Evolutionary conservation across 2,797 vertebrate species (phyloP), one percentile per base, ranked within the genome.

Genomic region (Chloroceryle amazona): DNA sequence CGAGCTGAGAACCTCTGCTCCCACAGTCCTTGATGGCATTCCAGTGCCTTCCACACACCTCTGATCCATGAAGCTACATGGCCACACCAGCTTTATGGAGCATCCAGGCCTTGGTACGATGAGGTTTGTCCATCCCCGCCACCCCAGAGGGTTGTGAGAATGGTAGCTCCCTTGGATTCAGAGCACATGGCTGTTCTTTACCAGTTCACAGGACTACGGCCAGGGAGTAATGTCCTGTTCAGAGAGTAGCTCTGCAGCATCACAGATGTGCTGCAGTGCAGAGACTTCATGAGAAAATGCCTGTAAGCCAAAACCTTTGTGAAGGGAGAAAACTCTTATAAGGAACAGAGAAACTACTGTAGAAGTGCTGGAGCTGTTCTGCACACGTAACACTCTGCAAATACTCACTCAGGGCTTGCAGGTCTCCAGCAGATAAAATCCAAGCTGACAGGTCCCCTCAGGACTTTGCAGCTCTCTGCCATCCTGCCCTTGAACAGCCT

Each of bases 221-320:
- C 65, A 62, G 42, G 67, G 68, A 65, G 20, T 33, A 47, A 29
- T 2, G 0, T 46, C 54, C 1, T 7, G 20, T 58, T 65, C 5
- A 4, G 25, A 5, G 49, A 63, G 73, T 22, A 86, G 31, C 81
- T 94, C 54, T 21, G 52, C 79, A 70, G 42, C 82, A 63, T 29
- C 26, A 31, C 39, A 71, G 79, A 39, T 52, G 26, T 0, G 0
- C 72, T 70, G 23, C 44, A 73, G 16, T 0, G 1, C 13, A 12
- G 51, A 80, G 80, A 10, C 4, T 57, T 47, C 6, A 0, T 4
- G 54, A 54, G 58, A 42, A 83, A 49, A 42, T 13, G 10, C 12
- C 35, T 79, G 10, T 72, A 17, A 78, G 86, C 28, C 35, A 63
- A 13, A 81, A 82, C 26, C 29, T 63, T 29, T 81, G 62, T 46